These are phyloP conservation scores for Meloidogyne chitwoodi DNA, from an alignment of 1,140 invertebrate genomes.

Conservation along the genomic window DNA sequence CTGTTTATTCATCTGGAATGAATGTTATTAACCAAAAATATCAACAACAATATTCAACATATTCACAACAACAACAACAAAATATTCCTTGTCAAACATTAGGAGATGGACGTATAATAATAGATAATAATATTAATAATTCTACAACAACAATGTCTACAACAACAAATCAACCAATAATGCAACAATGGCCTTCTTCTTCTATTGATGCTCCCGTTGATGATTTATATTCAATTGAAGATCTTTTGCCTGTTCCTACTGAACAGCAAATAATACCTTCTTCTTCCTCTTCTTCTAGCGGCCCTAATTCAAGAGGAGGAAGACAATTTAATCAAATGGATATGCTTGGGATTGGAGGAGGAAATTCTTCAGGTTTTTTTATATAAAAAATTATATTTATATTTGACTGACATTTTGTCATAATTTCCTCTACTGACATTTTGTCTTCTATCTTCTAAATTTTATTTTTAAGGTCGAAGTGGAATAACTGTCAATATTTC, in stretches of 20 bases:
- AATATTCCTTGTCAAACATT: background rate
- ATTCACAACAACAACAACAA: conserved; percentile 9
- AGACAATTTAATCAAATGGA: background rate
- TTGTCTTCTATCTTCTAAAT: no score
- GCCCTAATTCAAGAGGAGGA: background rate
- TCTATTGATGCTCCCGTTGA: background rate
- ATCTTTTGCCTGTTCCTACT: conserved; percentile 27
- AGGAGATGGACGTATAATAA: no score
- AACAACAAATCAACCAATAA: conserved; percentile 13
- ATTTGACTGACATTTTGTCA: no score
- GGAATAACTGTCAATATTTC: conserved; percentile 21
- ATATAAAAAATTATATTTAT: background rate
- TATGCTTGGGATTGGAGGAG: background rate
- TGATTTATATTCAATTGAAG: conserved; percentile 32
- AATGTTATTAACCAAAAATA: background rate
- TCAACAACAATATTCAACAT: conserved; percentile 9
- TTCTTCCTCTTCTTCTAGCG: background rate
- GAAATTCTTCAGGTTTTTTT: background rate
- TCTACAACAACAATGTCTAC: background rate
- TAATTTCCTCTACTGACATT: no score
- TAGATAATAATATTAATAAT: no score
- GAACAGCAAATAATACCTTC: conserved; percentile 4
- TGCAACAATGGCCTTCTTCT: conserved; percentile 3
- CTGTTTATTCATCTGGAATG: background rate
- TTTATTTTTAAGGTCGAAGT: background rate